These are phyloP conservation scores for Porphyrio hochstetteri DNA, from an alignment of 2,113 vertebrate species.

Conservation along the genomic window DNA sequence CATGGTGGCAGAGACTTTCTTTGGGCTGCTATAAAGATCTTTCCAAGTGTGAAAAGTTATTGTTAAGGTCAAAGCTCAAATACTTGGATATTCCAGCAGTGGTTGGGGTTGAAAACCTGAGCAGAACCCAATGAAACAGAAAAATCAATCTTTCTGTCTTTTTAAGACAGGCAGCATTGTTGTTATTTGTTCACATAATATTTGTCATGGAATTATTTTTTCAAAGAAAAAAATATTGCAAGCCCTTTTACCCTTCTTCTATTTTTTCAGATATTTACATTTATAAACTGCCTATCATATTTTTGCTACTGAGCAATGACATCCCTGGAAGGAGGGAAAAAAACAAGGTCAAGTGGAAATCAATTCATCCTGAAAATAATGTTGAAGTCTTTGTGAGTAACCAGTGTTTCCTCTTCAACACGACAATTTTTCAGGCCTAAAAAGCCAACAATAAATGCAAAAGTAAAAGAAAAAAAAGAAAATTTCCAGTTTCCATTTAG, in stretches of 20 bases:
- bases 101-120: background rate
- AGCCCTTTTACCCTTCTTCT: background rate
- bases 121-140: background rate
- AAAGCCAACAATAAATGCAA: background rate
- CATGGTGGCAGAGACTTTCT: background rate
- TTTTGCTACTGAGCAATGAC: background rate
- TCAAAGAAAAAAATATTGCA: background rate
- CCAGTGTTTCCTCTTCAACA: background rate
- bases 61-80: slow-evolving; percentile 19
- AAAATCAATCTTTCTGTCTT: slow-evolving; percentile 49
- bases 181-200: slow-evolving; percentile 18
- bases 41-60: slow-evolving; percentile 20
- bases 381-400: background rate
- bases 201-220: background rate
- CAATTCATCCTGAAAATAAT: background rate
- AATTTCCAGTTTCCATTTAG: background rate
- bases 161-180: background rate
- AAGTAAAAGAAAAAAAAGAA: background rate
- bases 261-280: background rate
- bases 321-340: background rate
- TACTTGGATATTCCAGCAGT: background rate
- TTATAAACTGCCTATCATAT: slow-evolving; percentile 6
- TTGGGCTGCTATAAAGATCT: background rate
- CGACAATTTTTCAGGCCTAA: background rate
- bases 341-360: slow-evolving; percentile 20